phyloP scores from a whole-genome alignment of 2,797 vertebrate genomes.

The Tympanoctomys barrerae region DNA sequence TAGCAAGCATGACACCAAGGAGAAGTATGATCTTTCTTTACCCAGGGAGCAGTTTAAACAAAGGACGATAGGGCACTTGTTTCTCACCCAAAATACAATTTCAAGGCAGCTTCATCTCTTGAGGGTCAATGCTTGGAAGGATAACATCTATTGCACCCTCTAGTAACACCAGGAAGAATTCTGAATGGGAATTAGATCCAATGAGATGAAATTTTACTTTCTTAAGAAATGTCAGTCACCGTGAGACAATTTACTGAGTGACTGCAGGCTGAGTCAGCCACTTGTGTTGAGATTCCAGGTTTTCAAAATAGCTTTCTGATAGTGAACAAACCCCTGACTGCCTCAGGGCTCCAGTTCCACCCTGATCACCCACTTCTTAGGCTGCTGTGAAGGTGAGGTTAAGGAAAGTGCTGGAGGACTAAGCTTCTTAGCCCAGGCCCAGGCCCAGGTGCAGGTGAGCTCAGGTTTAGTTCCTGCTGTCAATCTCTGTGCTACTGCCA shows the following conservation, averaged over 20 bases:
- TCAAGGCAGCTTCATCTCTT: neutral
- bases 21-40: neutral
- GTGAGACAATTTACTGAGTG: rapidly evolving
- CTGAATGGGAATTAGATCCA: rapidly evolving
- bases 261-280: neutral
- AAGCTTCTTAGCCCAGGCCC: rapidly evolving
- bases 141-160: neutral
- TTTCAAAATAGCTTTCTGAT: rapidly evolving
- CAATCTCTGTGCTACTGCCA: rapidly evolving
- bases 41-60: neutral
- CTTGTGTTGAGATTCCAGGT: too few species aligned
- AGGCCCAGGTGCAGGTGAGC: rapidly evolving
- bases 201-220: neutral
- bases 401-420: rapidly evolving
- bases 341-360: neutral
- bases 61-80: rapidly evolving
- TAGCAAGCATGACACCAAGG: neutral
- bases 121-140: neutral
- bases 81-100: neutral
- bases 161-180: neutral
- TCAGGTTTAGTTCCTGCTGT: rapidly evolving
- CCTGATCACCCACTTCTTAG: neutral
- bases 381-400: neutral
- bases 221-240: neutral
- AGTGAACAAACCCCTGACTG: neutral